Evolutionary conservation across 2,888 invertebrate species (phyloP), one percentile per base, ranked within the genome.

Genomic region (Isoperla grammatica): DNA sequence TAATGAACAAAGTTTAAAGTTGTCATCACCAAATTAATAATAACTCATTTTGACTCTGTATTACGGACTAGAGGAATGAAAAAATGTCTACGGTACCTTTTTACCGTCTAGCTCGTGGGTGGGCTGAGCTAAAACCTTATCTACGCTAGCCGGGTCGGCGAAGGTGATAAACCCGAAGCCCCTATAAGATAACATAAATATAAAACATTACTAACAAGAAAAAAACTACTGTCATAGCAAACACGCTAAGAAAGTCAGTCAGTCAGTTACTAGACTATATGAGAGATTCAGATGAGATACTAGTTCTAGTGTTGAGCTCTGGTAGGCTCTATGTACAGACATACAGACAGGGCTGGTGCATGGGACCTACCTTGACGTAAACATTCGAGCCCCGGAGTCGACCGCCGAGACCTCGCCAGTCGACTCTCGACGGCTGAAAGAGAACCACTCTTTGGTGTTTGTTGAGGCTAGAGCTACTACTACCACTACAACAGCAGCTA

Each of bases 81-180:
- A 59, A 61, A 61, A 63, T 57, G 60, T 61, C 61, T 65, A 66
- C 65, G 60, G 60, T 82, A 97, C 97, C 93, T 96, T 96, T 88
- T 98, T 98, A 76, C 96, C 95, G 81, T 99, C 98, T 82, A 99
- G 86, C 83, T 97, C 96, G 81, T 99, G 99, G 78, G 92, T 93
- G 79, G 92, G 90, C 83, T 94, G 92, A 77, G 92, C 90, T 84
- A 99, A 87, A 78, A 99, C 97, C 85, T 97, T 96, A 84, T 98
- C 97, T 84, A 98, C 96, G 82, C 95, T 91, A 80, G 90, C 85
- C 74, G 97, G 90, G 81, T 98, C 97, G 79, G 91, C 90, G 82
- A 97, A 99, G 78, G 98, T 99, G 82, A 99, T 95, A 85, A 99
- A 99, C 75, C 99, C 99, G 78, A 99, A 99, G 75, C 98, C 98